phyloP scores from a whole-genome alignment of 1,140 invertebrate species.

The Drosophila lacteicornis region DNA sequence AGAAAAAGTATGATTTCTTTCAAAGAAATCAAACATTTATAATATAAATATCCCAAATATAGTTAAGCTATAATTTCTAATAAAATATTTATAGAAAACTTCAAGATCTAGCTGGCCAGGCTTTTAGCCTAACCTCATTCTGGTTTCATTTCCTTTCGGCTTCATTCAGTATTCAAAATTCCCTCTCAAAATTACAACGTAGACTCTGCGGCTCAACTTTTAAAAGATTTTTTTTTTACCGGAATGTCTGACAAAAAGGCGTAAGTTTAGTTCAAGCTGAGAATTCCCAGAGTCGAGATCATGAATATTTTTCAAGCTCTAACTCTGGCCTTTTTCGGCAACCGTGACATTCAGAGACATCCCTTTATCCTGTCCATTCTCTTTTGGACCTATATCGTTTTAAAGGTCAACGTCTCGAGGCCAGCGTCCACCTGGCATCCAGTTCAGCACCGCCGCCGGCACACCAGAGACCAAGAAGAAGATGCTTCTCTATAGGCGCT shows the following conservation, averaged over 20 bases:
- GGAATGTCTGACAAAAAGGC: constrained; percentile 22
- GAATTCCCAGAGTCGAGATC: background rate
- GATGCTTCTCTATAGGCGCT: constrained; percentile 59
- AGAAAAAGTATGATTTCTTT: too few species aligned
- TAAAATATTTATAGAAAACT: too few species aligned
- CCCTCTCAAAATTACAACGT: constrained; percentile 19
- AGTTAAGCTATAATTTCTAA: too few species aligned
- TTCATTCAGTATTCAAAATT: constrained; percentile 21
- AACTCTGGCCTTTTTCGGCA: constrained; percentile 1
- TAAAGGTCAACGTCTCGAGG: constrained; percentile 21
- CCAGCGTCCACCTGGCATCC: background rate
- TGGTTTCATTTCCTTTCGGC: background rate
- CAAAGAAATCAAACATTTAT: too few species aligned
- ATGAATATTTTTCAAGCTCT: background rate
- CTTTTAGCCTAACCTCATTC: background rate
- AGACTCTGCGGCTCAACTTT: constrained; percentile 9
- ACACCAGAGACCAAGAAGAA: constrained; percentile 50
- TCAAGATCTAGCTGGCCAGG: background rate
- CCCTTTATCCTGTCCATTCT: background rate
- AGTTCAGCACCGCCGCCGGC: constrained; percentile 56
- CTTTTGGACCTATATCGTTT: background rate
- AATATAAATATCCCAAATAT: too few species aligned
- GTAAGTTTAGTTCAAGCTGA: constrained; percentile 10
- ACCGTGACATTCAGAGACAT: too few species aligned
- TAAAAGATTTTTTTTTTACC: background rate